Evolutionary conservation across 2,888 invertebrate genomes (phyloP), one percentile per base, ranked within the genome.

Genomic region (Epistrophella euchroma): DNA sequence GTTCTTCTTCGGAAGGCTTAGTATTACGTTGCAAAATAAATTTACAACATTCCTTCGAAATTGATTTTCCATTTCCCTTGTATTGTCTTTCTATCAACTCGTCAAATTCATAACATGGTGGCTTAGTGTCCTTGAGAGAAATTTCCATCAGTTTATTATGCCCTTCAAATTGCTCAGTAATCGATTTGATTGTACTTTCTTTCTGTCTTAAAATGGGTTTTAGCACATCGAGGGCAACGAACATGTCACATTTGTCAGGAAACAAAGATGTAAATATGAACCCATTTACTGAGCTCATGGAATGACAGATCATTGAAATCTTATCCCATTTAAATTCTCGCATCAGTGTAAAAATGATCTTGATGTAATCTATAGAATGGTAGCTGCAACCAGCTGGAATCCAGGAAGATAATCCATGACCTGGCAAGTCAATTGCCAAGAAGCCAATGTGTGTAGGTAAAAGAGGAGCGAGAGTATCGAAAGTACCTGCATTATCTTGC

Each of bases 401-500:
- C 93, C 95, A 95, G 0, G 95, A 95, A 0, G 96, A 96, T 2
- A 93, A 89, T 0, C 96, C 96, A 91, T 96, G 96, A 0, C 96
- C 96, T 1, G 95, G 95, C 35, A 95, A 93, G 91, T 96, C 96
- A 15, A 96, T 91, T 0, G 95, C 94, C 13, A 96, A 90, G 76
- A 94, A 93, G 1, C 94, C 91, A 9, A 93, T 87, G 70, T 93
- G 90, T 25, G 91, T 88, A 2, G 93, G 92, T 35, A 97, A 91
- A 68, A 94, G 90, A 0, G 96, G 95, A 6, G 95, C 94, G n/a
- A 97, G 90, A 0, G 94, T 93, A 90, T 96, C 96, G 93, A 96
- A 97, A 0, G 95, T 94, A 17, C 95, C 95, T 19, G 95, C 95
- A 90, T 96, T 97, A 90, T 97, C 96, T 92, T 94, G 95, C 95